phyloP scores from a whole-genome alignment of 2,797 vertebrate genomes.

The Hippocampus kuda region DNA sequence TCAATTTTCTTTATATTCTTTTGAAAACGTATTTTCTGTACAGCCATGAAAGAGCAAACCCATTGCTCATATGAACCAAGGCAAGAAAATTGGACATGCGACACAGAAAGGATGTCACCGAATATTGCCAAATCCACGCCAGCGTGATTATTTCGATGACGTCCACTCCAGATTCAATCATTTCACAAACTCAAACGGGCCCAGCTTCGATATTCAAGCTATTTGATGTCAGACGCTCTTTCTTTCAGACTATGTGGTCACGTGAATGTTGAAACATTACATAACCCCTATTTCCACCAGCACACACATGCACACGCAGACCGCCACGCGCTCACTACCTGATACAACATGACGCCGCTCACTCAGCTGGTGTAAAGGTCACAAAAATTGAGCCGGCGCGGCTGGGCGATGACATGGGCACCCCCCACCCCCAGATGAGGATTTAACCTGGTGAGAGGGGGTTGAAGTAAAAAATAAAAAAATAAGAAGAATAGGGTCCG shows the following conservation, averaged over 20 bases:
- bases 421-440: not conserved
- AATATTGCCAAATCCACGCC: not conserved
- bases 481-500: conserved; percentile 9
- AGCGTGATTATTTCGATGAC: not conserved
- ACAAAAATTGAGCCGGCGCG: conserved; percentile 22
- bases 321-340: not conserved
- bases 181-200: too few species aligned
- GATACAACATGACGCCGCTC: not conserved
- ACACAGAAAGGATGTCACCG: not conserved
- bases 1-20: too few species aligned
- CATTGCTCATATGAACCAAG: not conserved
- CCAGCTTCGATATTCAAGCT: too few species aligned
- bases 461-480: not conserved
- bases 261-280: not conserved
- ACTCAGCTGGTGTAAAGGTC: not conserved
- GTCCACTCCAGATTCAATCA: not conserved
- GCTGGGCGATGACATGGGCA: conserved; percentile 14
- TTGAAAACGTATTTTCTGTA: too few species aligned
- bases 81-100: not conserved
- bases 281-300: not conserved
- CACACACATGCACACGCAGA: conserved; percentile 11
- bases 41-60: too few species aligned
- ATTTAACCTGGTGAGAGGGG: not conserved
- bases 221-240: not conserved
- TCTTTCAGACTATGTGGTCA: not conserved